Conservation (phyloP, 2,888 invertebrate species). For the Pyrrhia umbra region DNA sequence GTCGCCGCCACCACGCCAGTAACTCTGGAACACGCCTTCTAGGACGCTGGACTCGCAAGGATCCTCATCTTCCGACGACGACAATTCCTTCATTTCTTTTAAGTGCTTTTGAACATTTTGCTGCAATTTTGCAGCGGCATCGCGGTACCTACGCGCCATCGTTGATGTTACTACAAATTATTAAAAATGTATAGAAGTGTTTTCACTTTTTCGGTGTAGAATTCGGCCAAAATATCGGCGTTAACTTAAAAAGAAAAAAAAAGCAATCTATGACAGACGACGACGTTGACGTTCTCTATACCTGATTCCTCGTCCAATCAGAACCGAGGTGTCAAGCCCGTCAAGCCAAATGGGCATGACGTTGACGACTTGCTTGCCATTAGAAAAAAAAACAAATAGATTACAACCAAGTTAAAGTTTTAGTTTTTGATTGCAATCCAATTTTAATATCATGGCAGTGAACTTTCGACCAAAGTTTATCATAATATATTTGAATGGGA, state of each 20-base stretch:
- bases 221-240: too few relatives aligned
- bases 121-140: conserved; percentile 86
- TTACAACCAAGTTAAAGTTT: too few relatives aligned
- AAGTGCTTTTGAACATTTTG: conserved; percentile 86
- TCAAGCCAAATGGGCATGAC: conserved; percentile 1
- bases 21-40: conserved; percentile 83
- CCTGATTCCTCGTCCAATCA: neutral
- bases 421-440: neutral
- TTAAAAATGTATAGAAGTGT: neutral
- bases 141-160: conserved; percentile 84
- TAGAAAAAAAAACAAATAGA: neutral
- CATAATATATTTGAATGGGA: too few relatives aligned
- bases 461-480: too few relatives aligned
- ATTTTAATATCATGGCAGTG: too few relatives aligned
- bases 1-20: conserved; percentile 82
- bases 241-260: conserved; percentile 4
- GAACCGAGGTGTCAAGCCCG: neutral
- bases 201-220: conserved; percentile 17
- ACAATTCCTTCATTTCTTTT: conserved; percentile 82
- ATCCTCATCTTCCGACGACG: conserved; percentile 87
- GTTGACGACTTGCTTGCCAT: conserved; percentile 7
- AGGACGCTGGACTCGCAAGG: conserved; percentile 81
- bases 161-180: conserved; percentile 10
- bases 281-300: neutral
- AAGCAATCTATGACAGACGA: conserved; percentile 16